Evolutionary conservation across 2,888 invertebrate species (phyloP), one percentile per base, ranked within the genome.

Genomic region (Oligia strigilis): DNA sequence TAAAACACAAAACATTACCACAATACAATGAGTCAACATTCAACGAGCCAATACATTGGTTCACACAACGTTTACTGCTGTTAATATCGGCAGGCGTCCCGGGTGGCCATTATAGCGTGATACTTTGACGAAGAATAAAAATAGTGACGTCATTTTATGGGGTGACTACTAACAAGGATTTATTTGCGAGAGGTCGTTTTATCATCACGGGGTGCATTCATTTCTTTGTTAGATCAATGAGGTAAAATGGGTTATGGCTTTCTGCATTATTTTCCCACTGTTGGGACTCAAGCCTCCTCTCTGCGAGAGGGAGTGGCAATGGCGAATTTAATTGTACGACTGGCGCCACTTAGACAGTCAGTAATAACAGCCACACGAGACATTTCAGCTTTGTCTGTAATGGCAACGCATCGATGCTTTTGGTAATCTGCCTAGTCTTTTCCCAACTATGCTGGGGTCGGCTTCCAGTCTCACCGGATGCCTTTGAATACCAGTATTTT

Each of bases 81-180:
- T 49, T 86, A 75, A 71, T 66, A 86, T 55, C 29, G 55, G 75
- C 69, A 62, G 23, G 17, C 83, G n/a, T 62, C 58, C 72, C 66
- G 72, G 86, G 84, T 62, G 84, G 86, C 13, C 64, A 65, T 71
- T 71, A 79, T 49, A 19, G 13, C 40, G 29, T 36, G 52, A 67
- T 67, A 75, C 75, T 82, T 77, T 75, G 67, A 75, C 67, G 46
- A 29, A 43, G 36, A 64, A 73, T 72, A 72, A 83, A 84, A 83
- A 77, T 46, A 75, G 11, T 73, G 64, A 81, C 82, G 72, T 43
- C 72, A 70, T 75, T 83, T 85, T 72, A 85, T 75, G 36, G 11
- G 11, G 46, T 72, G 64, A 80, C 58, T 71, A 49, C 13, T 52
- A 17, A 46, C 19, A 71, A 40, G 29, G 40, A 78, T 81, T 79